Conservation (phyloP, 2,797 vertebrate species). For the Rhincodon typus region DNA sequence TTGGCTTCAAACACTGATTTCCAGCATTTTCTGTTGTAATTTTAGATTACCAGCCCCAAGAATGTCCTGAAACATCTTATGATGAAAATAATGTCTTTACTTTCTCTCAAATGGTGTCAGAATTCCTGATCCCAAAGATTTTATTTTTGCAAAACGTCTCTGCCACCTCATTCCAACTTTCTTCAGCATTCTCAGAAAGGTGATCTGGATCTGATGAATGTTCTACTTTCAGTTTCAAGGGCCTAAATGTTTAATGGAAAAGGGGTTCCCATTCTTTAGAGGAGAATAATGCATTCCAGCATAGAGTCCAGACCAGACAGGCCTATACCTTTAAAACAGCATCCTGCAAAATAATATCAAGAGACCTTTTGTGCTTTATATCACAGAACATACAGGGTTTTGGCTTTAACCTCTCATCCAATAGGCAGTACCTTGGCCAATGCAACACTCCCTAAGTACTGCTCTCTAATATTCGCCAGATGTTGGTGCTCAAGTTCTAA, state of each 20-base stretch:
- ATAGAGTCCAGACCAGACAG: too few relatives aligned
- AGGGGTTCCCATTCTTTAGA: neutral
- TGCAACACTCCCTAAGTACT: neutral
- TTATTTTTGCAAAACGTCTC: neutral
- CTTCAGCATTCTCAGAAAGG: neutral
- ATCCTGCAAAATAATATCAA: neutral
- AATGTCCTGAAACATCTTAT: too few relatives aligned
- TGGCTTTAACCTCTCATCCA: neutral
- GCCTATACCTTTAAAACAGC: too few relatives aligned
- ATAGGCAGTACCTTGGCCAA: neutral
- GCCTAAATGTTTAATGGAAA: neutral
- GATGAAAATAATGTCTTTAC: too few relatives aligned
- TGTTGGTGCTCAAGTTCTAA: neutral
- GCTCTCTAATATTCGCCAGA: too few relatives aligned
- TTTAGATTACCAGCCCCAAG: too few relatives aligned
- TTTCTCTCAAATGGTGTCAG: neutral
- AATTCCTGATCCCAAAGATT: neutral
- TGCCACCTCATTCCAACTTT: neutral
- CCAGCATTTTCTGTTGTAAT: neutral
- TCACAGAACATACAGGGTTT: neutral
- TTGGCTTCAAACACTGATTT: neutral
- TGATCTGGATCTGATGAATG: neutral
- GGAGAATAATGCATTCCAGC: too few relatives aligned
- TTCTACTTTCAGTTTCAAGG: neutral
- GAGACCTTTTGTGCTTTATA: neutral